Evolutionary conservation across 2,113 vertebrate species (phyloP), one percentile per base, ranked within the genome.

Genomic region (Leucosticte australis): DNA sequence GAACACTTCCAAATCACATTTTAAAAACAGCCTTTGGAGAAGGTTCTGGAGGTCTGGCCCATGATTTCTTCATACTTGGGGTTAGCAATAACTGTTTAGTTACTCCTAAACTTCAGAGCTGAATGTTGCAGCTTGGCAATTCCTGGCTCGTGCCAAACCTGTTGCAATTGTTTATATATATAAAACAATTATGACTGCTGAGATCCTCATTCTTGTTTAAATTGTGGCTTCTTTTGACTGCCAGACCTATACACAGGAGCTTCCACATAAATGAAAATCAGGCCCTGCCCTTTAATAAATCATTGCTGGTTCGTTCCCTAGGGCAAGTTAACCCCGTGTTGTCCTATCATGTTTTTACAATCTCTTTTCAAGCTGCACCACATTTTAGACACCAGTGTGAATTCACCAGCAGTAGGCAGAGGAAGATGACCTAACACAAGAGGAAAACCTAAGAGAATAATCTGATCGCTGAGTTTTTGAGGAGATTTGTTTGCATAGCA

Each of bases 131-230:
- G 55, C 31, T 49, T 33, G 24, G 76, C 37, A 79, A n/a, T 33
- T 73, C 33, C 33, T 12, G 28, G 52, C 52, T 73, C 1, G 0
- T 19, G 39, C 65, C 84, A 76, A 68, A 87, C 69, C 60, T 87
- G 84, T 24, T 82, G 65, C 24, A 79, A 92, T 50, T 89, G 80
- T 92, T 94, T 93, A 65, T 22, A 60, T 6, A 8, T 20, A 64
- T 7, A 44, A 89, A 91, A 64, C 0, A 0, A 87, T 87, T 63
- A 78, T 15, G 65, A 71, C 55, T 42, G 59, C n/a, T 68, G 64
- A 91, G 60, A 87, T 71, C 53, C 74, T 82, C 46, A 92, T 79
- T 87, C 73, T 68, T 91, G 80, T 84, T 78, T 95, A 94, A 84
- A 89, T 23, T 83, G 57, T 64, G 62, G 87, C 60, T 93, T 94